These are phyloP conservation scores for Drosophila gunungcola DNA, from an alignment of 1,140 invertebrate species.

Conservation along the genomic window DNA sequence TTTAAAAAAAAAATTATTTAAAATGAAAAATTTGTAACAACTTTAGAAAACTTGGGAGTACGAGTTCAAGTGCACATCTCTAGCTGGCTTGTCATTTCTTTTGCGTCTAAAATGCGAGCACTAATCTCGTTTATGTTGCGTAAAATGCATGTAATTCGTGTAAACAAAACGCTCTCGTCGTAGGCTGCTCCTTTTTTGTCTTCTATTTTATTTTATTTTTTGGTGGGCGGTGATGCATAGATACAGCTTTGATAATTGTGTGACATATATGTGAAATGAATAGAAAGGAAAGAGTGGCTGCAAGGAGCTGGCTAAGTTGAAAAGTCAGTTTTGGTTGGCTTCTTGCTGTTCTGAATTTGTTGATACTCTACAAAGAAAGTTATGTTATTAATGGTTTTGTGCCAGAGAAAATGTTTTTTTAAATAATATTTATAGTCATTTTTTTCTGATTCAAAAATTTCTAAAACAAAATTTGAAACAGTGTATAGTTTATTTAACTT, in stretches of 20 bases:
- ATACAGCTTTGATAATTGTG: constrained; percentile 78
- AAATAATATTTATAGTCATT: background rate
- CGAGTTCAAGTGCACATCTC: background rate
- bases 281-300: constrained; percentile 32
- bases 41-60: too few species aligned
- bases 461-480: too few species aligned
- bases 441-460: too few species aligned
- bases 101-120: constrained; percentile 66
- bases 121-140: constrained; percentile 82
- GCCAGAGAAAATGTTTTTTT: background rate
- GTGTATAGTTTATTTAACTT: too few species aligned
- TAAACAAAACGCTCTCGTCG: constrained; percentile 56
- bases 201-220: background rate
- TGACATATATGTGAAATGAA: constrained; percentile 68
- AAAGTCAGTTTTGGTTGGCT: constrained; percentile 9
- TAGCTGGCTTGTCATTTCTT: constrained; percentile 6
- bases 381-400: background rate
- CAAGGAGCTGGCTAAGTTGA: constrained; percentile 6
- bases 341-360: background rate
- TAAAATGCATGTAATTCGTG: constrained; percentile 81
- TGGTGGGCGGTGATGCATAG: constrained; percentile 57
- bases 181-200: constrained; percentile 32
- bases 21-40: too few species aligned
- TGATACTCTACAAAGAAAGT: constrained; percentile 1
- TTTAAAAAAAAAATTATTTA: too few species aligned